Base-by-base conservation (phyloP, 2,888 invertebrate genomes). In the Quadroppia sp. region DNA sequence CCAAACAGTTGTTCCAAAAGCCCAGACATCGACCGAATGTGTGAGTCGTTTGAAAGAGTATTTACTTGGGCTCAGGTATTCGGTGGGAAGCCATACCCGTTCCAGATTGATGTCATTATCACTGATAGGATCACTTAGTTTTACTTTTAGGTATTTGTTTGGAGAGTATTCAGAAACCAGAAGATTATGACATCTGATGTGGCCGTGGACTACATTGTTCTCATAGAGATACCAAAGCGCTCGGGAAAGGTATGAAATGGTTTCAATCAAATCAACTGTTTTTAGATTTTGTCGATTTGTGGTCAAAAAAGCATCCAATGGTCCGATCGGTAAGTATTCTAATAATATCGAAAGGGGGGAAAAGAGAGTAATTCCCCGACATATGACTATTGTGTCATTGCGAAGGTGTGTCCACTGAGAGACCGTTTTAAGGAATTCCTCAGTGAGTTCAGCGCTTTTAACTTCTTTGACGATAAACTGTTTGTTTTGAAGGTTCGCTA, bases 1-100 rank as follows among this genome's bases (percentile, higher is more conserved):
- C 92, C 94, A 95, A 23, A 94, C 82, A 0, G 94, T 94, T 3
- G 94, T 95, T 0, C 91, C 92, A 81, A 91, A 89, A 6, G 95
- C 92, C 92, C 93, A 96, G 28, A 94, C 88, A 80, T 95, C 95
- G 15, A 91, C 90, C 72, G 88, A 86, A 20, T 75, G 69, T 9
- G 79, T 80, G 45, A 78, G 77, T 2, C 75, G 64, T 36, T 75
- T 75, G 64, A 79, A 76, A 17, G 73, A 69, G 81, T 90, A 89
- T 80, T 89, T 40, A n/a, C 20, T 67, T 1, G 36, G 4, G 20
- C 20, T 67, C 28, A 67, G 30, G 25, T 71, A 89, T 81, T 94
- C 93, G 13, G 90, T 88, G 0, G 95, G 93, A 80, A 94, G 88
- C 94, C 94, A 96, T 59, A 50, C 45, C 72, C 53, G 40, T 42